These are phyloP conservation scores for Eubucco bourcierii DNA, from an alignment of 2,113 vertebrate genomes.

Conservation along the genomic window DNA sequence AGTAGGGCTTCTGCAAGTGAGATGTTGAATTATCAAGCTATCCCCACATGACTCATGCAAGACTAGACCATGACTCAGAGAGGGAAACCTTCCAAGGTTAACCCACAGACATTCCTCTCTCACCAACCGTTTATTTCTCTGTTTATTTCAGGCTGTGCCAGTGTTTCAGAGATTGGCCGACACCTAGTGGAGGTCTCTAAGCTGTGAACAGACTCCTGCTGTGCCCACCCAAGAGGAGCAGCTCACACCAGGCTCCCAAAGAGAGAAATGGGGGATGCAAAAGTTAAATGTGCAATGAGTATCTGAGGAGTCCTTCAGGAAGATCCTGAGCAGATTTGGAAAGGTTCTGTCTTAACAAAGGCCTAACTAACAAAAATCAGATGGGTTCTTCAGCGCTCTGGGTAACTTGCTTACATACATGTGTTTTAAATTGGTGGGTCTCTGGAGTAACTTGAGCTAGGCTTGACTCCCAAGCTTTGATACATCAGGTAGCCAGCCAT, in stretches of 20 bases:
- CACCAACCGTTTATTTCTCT: background rate
- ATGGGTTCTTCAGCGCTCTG: background rate
- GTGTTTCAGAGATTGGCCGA: background rate
- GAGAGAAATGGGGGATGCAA: background rate
- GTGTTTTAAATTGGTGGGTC: background rate
- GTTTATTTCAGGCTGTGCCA: conserved; percentile 49
- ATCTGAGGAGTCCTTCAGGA: background rate
- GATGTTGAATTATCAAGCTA: background rate
- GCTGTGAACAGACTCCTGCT: conserved; percentile 15
- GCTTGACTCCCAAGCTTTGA: background rate
- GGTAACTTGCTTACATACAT: background rate
- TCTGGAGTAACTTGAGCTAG: background rate
- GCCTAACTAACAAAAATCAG: no score
- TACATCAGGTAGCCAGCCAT: background rate
- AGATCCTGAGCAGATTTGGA: background rate
- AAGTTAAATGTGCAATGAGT: background rate
- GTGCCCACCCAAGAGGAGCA: background rate
- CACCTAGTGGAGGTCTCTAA: conserved; percentile 46
- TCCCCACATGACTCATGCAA: background rate
- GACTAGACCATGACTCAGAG: background rate
- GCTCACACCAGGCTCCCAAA: background rate
- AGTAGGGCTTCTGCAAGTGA: background rate
- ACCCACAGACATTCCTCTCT: background rate
- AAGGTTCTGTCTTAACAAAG: background rate
- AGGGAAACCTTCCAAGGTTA: background rate